phyloP scores from a whole-genome alignment of 2,888 invertebrate species.

The Liposcelis brunnea region DNA sequence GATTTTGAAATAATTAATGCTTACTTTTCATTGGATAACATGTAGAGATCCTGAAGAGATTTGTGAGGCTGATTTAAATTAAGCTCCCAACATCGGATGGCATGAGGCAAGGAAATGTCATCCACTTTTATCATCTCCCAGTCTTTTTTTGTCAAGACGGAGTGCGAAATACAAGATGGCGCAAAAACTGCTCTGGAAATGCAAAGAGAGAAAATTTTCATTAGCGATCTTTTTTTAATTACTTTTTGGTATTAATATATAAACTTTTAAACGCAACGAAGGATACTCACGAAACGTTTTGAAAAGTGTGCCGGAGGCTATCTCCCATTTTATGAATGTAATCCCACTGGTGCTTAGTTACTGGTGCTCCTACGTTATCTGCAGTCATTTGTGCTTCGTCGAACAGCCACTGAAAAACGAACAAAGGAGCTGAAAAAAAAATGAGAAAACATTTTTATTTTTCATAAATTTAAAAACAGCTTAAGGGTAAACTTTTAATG shows the following conservation, averaged over 20 bases:
- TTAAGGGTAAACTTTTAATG: constrained; percentile 5
- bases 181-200: constrained; percentile 60
- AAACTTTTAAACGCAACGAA: background rate
- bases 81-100: constrained; percentile 75
- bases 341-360: constrained; percentile 82
- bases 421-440: constrained; percentile 53
- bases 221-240: background rate
- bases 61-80: background rate
- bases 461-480: constrained; percentile 4
- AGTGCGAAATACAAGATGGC: constrained; percentile 85
- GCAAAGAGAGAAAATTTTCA: constrained; percentile 3
- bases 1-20: no score
- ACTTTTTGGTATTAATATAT: no score
- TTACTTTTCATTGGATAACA: constrained; percentile 11
- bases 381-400: constrained; percentile 90
- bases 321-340: constrained; percentile 83
- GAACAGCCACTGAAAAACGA: constrained; percentile 88
- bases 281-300: constrained; percentile 49
- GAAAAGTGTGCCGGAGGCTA: constrained; percentile 60
- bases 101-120: constrained; percentile 65
- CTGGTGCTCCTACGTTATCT: constrained; percentile 78
- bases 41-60: background rate
- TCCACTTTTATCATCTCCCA: constrained; percentile 77
- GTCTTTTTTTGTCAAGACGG: constrained; percentile 68
- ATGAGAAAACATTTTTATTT: no score